Evolutionary conservation across 2,113 vertebrate genomes (phyloP).

Genomic region (Clarias magur): DNA sequence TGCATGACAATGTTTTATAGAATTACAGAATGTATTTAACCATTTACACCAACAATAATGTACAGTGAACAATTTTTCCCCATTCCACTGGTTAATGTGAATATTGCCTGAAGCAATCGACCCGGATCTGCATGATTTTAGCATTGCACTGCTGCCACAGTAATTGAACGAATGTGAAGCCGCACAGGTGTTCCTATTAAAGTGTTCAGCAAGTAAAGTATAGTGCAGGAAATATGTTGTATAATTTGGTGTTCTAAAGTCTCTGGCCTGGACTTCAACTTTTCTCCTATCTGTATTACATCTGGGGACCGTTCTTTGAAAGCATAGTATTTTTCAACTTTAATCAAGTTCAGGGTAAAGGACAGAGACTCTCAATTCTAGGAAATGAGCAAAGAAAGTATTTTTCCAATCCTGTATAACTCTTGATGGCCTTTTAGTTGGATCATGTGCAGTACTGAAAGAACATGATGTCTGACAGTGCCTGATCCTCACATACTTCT

Average conservation of each 20-base stretch:
- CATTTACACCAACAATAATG: neutral
- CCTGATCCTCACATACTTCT: neutral
- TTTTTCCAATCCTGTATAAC: neutral
- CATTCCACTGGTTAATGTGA: neutral
- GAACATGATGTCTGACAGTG: neutral
- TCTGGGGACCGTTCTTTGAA: neutral
- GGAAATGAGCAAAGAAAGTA: neutral
- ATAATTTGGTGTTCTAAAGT: neutral
- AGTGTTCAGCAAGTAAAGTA: neutral
- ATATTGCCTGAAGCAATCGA: neutral
- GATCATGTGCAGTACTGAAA: neutral
- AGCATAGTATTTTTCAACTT: neutral
- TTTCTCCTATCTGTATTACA: neutral
- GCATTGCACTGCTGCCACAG: neutral
- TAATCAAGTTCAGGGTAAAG: neutral
- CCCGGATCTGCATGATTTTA: neutral
- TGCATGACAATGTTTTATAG: neutral
- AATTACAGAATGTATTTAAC: neutral
- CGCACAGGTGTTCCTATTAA: neutral
- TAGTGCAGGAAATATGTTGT: neutral
- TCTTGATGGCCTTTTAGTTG: neutral
- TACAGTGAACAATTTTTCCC: neutral
- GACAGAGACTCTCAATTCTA: neutral
- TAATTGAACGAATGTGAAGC: neutral
- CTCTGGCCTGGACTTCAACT: neutral